phyloP scores from a whole-genome alignment of 2,113 vertebrate genomes.

The Solea solea region DNA sequence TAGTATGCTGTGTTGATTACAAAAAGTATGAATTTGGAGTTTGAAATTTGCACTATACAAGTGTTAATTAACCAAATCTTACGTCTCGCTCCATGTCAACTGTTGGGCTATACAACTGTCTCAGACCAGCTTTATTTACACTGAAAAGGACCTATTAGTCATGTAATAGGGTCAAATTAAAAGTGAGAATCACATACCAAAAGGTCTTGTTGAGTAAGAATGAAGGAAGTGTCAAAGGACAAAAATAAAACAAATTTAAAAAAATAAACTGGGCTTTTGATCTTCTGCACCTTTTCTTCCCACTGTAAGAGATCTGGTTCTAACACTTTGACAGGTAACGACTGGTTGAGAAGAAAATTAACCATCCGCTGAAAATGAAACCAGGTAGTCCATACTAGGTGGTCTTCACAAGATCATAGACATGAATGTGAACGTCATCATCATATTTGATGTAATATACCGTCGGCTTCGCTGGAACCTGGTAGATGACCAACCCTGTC shows the following conservation, averaged over 20 bases:
- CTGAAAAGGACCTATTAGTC: constrained; percentile 2
- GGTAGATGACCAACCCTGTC: constrained; percentile 85
- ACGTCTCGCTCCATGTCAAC: constrained; percentile 42
- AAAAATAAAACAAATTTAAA: constrained; percentile 2
- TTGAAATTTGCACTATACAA: constrained; percentile 49
- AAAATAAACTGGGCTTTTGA: constrained; percentile 6
- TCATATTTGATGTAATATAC: constrained; percentile 88
- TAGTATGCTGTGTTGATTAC: constrained; percentile 42
- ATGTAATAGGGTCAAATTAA: constrained; percentile 32
- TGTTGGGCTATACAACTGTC: constrained; percentile 45
- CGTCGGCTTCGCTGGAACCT: constrained; percentile 85
- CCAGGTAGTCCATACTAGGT: constrained; percentile 76
- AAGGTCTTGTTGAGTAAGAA: constrained; percentile 22
- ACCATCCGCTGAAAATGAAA: constrained; percentile 23
- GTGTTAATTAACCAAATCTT: constrained; percentile 32
- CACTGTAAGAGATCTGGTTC: constrained; percentile 24
- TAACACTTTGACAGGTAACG: constrained; percentile 69
- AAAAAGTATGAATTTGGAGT: constrained; percentile 51
- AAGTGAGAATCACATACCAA: constrained; percentile 18
- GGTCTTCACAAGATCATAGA: constrained; percentile 87
- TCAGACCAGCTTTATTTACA: constrained; percentile 67
- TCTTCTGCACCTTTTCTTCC: constrained; percentile 33
- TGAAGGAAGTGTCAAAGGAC: neutral
- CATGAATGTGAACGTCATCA: constrained; percentile 86
- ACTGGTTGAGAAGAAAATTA: constrained; percentile 33